Evolutionary conservation across 2,888 invertebrate genomes (phyloP), one percentile per base, ranked within the genome.

Genomic region (Chirona hameri): DNA sequence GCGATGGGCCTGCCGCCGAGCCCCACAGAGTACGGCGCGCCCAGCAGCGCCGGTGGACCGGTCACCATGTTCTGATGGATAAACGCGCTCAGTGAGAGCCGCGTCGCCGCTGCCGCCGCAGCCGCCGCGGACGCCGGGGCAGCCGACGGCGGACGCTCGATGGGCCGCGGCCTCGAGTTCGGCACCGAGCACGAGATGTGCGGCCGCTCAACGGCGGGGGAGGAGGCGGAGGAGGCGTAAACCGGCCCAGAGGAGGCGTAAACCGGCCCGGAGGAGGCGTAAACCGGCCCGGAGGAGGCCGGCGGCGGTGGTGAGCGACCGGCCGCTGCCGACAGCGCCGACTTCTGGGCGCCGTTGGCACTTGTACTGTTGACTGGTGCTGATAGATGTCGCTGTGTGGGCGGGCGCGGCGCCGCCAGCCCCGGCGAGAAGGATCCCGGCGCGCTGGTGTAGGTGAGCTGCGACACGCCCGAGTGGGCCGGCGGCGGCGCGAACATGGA

Each of bases 391-490:
- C n/a, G 60, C 24, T 60, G 60, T n/a, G 60, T 21, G 60, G 60
- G 60, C 60, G 60, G 60, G 2, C 39, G 76, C 39, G 76, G 76
- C 76, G 29, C 39, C 10, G 76, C 39, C 76, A 76, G 76, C 76
- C 31, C 39, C 76, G 76, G 76, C 14, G 72, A 72, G 39, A 76
- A 39, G 7, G 76, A 31, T 21, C 76, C 76, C 21, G 76, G 39
- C 76, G 76, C 76, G 39, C 76, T 76, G 5, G 76, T 76, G 76
- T 76, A 76, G 39, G 76, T 76, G 21, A 76, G 76, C 39, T 76
- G 76, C 5, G 39, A 21, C 15, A 76, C 76, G 24, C 76, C 76
- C 4, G 39, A 39, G 39, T 76, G 76, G 9, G 76, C 76, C 76
- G 76, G 39, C 76, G 76, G 76, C 76, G 76, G 76, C 39, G 39